A percentile compares a stretch with the other conserved stretches of the same genome.
These are phyloP conservation scores for Pegoplata infirma DNA, from an alignment of 2,888 invertebrate species.

Conservation along the genomic window DNA sequence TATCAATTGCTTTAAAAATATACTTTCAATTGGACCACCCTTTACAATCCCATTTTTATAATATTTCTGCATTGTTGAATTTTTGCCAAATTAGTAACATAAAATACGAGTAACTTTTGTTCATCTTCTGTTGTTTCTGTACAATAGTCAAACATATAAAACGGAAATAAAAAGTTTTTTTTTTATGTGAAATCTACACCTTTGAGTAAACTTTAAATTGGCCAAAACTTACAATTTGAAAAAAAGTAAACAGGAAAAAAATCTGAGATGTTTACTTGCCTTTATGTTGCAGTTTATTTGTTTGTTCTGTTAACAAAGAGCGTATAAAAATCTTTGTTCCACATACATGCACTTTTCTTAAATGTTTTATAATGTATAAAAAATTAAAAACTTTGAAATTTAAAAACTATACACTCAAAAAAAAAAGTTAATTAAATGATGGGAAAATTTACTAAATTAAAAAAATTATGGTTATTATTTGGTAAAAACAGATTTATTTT, in stretches of 20 bases:
- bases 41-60: too few relatives aligned
- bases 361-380: too few relatives aligned
- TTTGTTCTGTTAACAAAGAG: too few relatives aligned
- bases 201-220: constrained; percentile 42
- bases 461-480: too few relatives aligned
- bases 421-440: too few relatives aligned
- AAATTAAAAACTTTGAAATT: too few relatives aligned
- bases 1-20: too few relatives aligned
- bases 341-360: constrained; percentile 2
- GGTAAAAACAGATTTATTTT: too few relatives aligned
- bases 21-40: too few relatives aligned
- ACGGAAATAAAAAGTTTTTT: constrained; percentile 26
- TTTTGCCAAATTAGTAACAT: constrained; percentile 47
- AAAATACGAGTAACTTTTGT: constrained; percentile 21
- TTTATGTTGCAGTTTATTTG: background rate
- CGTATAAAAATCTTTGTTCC: constrained; percentile 13
- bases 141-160: constrained; percentile 22
- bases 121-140: background rate
- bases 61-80: constrained; percentile 20
- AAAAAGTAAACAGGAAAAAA: constrained; percentile 3
- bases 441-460: too few relatives aligned
- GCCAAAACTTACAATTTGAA: constrained; percentile 20
- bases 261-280: background rate
- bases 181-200: constrained; percentile 46
- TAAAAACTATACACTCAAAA: too few relatives aligned